Evolutionary conservation across 2,888 invertebrate species (phyloP), one percentile per base, ranked within the genome.

Genomic region (Carterocephalus palaemon): DNA sequence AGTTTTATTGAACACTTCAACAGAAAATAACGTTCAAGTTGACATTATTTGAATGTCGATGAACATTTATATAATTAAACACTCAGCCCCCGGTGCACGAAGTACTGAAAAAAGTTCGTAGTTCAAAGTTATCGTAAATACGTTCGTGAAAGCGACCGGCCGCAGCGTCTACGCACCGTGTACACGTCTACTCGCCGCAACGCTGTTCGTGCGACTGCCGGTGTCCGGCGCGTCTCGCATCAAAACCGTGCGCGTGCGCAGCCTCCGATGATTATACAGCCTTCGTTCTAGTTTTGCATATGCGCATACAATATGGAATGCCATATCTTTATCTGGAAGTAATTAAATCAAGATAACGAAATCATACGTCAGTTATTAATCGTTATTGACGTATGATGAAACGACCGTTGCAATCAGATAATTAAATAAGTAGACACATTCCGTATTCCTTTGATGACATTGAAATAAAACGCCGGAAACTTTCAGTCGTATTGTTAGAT

Each of bases 201-300:
- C 64, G 83, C 68, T 71, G 70, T 70, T 69, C 79, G 80, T 77
- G 82, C 80, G 77, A 85, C 85, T 86, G 78, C 63, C 68, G 64
- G 67, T 59, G 48, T 62, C 39, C 61, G 65, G 63, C 53, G 60
- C 61, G 62, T 54, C 64, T 61, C 63, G 61, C 53, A 67, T 68
- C 69, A 67, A 67, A 61, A 67, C 64, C 73, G 73, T 70, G 68
- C 38, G 75, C 70, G 69, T 61, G 70, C 60, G 57, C 62, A 57
- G 53, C 57, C 57, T 53, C 60, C 57, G 54, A 52, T 57, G 54
- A 52, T 57, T 56, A 55, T 72, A 74, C 79, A 76, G 74, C 75
- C 77, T 78, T 73, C 74, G 64, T 62, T 59, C 68, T 65, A 63
- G 64, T 57, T 60, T 59, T 60, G 56, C 58, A 61, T 62, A 66